Conservation (phyloP, 2,797 vertebrate species). For the Phyllotis vaccarum region DNA sequence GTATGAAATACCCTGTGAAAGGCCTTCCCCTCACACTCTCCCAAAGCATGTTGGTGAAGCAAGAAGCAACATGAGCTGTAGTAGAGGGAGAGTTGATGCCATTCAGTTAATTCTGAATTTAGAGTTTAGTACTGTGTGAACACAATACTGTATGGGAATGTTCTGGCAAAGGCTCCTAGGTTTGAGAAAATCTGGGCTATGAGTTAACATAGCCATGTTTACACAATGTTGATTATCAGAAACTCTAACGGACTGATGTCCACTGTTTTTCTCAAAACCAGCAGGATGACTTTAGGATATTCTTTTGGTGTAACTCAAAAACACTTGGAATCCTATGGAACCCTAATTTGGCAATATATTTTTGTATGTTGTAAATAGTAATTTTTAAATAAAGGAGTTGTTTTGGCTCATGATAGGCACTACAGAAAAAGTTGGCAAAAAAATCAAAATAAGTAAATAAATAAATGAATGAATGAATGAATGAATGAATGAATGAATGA, state of each 20-base stretch:
- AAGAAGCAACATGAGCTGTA: not conserved
- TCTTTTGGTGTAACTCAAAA: not conserved
- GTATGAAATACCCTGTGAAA: constrained; percentile 7
- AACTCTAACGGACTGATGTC: not conserved
- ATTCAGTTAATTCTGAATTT: constrained; percentile 9
- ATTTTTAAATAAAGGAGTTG: too few species aligned
- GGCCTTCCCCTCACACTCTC: not conserved
- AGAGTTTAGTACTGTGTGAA: not conserved
- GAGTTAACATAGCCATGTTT: not conserved
- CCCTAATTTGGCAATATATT: too few species aligned
- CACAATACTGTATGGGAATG: not conserved
- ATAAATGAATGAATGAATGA: too few species aligned
- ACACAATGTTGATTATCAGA: not conserved
- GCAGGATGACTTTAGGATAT: not conserved
- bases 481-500: too few species aligned
- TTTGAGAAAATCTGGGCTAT: constrained; percentile 11
- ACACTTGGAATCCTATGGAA: not conserved
- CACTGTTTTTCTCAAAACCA: not conserved
- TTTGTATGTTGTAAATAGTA: too few species aligned
- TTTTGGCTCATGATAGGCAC: too few species aligned
- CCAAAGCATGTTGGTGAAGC: not conserved
- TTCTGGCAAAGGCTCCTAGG: not conserved
- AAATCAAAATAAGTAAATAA: too few species aligned
- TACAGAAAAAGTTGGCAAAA: too few species aligned
- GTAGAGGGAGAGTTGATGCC: not conserved